A percentile compares a stretch with the other conserved stretches of the same genome.
Evolutionary conservation across 2,797 vertebrate species (phyloP).

Genomic region (Notolabrus celidotus): DNA sequence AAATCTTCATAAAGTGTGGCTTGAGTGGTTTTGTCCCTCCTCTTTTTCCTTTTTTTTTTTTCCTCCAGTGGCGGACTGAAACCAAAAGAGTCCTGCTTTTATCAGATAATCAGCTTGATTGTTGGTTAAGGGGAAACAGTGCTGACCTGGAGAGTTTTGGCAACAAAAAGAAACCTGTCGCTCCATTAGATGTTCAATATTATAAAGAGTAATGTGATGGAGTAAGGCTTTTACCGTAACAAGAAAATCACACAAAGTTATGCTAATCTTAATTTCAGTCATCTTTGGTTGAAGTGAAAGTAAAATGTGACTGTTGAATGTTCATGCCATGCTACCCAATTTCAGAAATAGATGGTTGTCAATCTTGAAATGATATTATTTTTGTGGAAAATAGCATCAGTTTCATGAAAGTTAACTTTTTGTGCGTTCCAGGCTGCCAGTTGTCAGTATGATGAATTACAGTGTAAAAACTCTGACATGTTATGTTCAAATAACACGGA

Average conservation of each 20-base stretch:
- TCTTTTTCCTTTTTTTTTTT: constrained; percentile 14
- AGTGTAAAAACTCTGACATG: constrained; percentile 37
- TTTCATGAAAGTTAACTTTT: constrained; percentile 26
- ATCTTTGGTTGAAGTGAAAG: not conserved
- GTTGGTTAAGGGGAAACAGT: constrained; percentile 17
- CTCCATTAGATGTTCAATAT: constrained; percentile 11
- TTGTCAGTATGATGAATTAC: constrained; percentile 52
- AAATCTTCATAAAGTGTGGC: constrained; percentile 69
- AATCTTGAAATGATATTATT: constrained; percentile 16
- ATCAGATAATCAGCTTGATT: constrained; percentile 51
- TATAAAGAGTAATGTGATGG: not conserved
- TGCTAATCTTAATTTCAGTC: not conserved
- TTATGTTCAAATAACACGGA: constrained; percentile 43
- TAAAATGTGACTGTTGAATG: not conserved
- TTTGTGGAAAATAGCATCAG: constrained; percentile 9
- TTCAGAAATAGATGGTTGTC: constrained; percentile 10
- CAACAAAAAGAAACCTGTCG: constrained; percentile 13
- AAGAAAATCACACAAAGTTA: not conserved
- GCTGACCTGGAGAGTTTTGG: not conserved
- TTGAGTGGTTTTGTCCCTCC: constrained; percentile 31
- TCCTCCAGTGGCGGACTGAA: constrained; percentile 11
- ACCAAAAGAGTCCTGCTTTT: constrained; percentile 38
- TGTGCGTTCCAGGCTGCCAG: constrained; percentile 10
- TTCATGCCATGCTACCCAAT: not conserved
- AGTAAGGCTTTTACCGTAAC: constrained; percentile 8